Evolutionary conservation across 2,888 invertebrate species (phyloP).

Genomic region (Ditula angustiorana): DNA sequence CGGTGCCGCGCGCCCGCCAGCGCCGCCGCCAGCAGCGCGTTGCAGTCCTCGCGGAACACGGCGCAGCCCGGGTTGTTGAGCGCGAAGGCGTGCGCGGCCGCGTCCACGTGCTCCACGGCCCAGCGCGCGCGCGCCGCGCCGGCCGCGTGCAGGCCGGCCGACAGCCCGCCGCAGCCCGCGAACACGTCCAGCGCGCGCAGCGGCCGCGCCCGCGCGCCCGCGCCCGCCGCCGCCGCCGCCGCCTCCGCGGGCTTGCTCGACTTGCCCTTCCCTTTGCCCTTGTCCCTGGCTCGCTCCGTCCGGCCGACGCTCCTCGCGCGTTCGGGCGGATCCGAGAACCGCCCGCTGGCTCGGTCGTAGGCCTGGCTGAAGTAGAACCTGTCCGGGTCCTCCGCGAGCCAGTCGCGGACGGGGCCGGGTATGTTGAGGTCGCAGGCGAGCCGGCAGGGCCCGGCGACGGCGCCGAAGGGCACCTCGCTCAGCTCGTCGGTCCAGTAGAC

Average conservation of each 20-base stretch:
- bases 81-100: constrained; percentile 92
- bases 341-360: constrained; percentile 85
- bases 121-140: constrained; percentile 90
- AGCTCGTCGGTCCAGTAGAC: constrained; percentile 93
- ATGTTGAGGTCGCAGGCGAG: constrained; percentile 87
- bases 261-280: constrained; percentile 89
- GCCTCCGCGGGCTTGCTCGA: constrained; percentile 65
- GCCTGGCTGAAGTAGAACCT: constrained; percentile 91
- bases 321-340: constrained; percentile 87
- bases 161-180: constrained; percentile 94
- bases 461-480: constrained; percentile 84
- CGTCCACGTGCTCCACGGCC: constrained; percentile 92
- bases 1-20: constrained; percentile 86
- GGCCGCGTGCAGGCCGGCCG: constrained; percentile 89
- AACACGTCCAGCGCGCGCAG: constrained; percentile 92
- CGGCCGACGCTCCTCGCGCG: constrained; percentile 86
- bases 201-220: constrained; percentile 66
- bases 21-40: constrained; percentile 88
- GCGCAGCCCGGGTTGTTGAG: constrained; percentile 90
- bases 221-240: constrained; percentile 46
- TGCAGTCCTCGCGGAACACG: constrained; percentile 94
- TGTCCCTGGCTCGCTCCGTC: constrained; percentile 87
- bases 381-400: constrained; percentile 87
- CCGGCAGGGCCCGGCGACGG: constrained; percentile 89
- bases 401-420: constrained; percentile 83